Percentiles rank a stretch among this genome's conserved stretches.
Evolutionary conservation across 2,113 vertebrate genomes (phyloP).

Genomic region (Pangasianodon hypophthalmus): DNA sequence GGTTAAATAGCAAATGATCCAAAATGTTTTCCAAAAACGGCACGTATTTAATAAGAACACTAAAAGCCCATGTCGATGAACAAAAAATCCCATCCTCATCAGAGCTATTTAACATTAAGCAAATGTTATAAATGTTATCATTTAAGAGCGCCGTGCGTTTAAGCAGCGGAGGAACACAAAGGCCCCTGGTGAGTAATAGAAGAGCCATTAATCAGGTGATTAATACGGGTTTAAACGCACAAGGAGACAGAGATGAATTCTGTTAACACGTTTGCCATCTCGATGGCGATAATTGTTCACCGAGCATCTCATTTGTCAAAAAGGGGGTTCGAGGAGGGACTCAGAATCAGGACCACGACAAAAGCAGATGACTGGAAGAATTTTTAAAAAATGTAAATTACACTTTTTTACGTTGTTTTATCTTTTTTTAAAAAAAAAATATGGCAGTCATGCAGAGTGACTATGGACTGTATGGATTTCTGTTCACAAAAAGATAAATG

Average conservation of each 20-base stretch:
- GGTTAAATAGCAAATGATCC: not conserved
- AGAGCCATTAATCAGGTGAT: slow-evolving; percentile 97
- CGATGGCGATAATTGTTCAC: slow-evolving; percentile 87
- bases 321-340: slow-evolving; percentile 10
- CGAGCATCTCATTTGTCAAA: slow-evolving; percentile 75
- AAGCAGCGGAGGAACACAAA: slow-evolving; percentile 77
- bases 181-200: slow-evolving; percentile 88
- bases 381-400: not conserved
- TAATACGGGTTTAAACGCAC: slow-evolving; percentile 97
- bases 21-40: not conserved
- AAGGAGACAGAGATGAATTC: slow-evolving; percentile 96
- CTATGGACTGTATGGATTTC: not conserved
- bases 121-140: slow-evolving; percentile 82
- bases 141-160: slow-evolving; percentile 83
- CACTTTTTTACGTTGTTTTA: not conserved
- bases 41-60: not conserved
- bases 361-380: not conserved
- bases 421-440: not conserved
- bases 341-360: slow-evolving; percentile 3
- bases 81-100: slow-evolving; percentile 47
- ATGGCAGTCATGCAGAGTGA: not conserved
- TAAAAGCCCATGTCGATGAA: not conserved
- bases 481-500: not conserved
- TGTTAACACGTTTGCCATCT: slow-evolving; percentile 87
- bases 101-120: slow-evolving; percentile 79